Base-by-base conservation (phyloP, 2,113 vertebrate genomes). In the Alouatta palliata region DNA sequence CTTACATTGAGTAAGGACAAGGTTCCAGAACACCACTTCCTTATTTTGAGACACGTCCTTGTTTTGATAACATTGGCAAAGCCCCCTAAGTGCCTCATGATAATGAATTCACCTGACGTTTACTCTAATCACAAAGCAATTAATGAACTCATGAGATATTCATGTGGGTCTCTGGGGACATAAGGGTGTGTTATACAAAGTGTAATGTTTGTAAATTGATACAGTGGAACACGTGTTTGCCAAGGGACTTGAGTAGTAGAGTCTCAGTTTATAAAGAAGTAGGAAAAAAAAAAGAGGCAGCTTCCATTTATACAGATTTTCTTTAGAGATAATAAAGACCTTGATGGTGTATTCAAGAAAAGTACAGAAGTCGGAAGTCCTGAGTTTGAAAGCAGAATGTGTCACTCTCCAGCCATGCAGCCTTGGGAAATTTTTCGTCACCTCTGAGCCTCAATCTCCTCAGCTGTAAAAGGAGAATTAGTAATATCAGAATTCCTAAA, bases 91-190 rank as follows among this genome's bases (percentile, higher is more conserved):
- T 96, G 90, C 97, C 52, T 97, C 16, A 0, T 43, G 43, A 47
- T 97, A 98, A 98, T 97, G 81, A 98, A 98, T 98, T 97, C 90
- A 98, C 98, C 97, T 97, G 88, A 96, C 81, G 87, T 98, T 98
- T 98, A 94, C 93, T 91, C 54, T 97, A 98, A 98, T 95, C 96
- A 37, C 90, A 92, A 83, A 95, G 92, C 95, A 95, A 91, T 98
- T 98, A 98, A 98, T 98, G 96, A 98, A 96, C 90, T 98, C 86
- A 40, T 92, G 88, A 0, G 76, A 97, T 98, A 98, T 97, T 98
- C 97, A 96, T 93, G 92, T 25, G 16, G 70, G 68, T 97, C 95
- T 97, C 97, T 81, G 23, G 87, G 87, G 94, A 94, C 52, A 66
- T 91, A 87, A 93, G 49, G 93, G 91, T 97, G 85, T 95, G 54